phyloP scores from a whole-genome alignment of 2,113 vertebrate genomes.

The Myotis lucifugus region DNA sequence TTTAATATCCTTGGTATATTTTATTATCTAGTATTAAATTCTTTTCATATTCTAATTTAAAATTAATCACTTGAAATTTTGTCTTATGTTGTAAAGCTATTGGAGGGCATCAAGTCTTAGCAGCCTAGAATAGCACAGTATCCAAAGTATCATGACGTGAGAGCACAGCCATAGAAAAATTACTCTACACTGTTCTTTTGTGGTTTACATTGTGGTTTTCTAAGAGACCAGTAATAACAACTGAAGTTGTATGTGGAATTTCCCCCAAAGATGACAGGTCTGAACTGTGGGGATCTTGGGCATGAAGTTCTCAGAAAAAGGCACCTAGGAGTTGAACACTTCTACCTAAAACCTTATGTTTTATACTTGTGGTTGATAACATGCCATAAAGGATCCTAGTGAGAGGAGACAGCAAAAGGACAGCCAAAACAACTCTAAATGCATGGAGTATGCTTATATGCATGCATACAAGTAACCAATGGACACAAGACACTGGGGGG shows the following conservation, averaged over 20 bases:
- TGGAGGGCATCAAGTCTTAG: neutral
- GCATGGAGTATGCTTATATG: neutral
- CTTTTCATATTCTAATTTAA: conserved; percentile 25
- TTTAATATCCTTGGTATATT: neutral
- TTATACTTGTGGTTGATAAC: neutral
- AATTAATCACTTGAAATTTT: conserved; percentile 23
- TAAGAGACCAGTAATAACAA: conserved; percentile 61
- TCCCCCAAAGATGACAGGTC: conserved; percentile 38
- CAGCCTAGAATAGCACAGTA: neutral
- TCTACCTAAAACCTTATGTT: conserved; percentile 12
- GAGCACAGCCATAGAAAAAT: conserved; percentile 41
- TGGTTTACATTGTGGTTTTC: conserved; percentile 72
- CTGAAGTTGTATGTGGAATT: conserved; percentile 56
- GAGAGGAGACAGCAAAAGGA: neutral
- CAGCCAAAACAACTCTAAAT: neutral
- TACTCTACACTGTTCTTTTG: conserved; percentile 61
- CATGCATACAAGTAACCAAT: too few relatives aligned
- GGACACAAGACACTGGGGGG: too few relatives aligned
- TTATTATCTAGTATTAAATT: conserved; percentile 24
- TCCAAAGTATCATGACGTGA: conserved; percentile 15
- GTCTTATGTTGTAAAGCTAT: neutral
- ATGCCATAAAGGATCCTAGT: neutral
- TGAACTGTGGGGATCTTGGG: neutral
- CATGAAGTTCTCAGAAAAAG: conserved; percentile 48
- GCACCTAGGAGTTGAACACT: neutral